Evolutionary conservation across 2,888 invertebrate genomes (phyloP).

Genomic region (Mythimna lalbum): DNA sequence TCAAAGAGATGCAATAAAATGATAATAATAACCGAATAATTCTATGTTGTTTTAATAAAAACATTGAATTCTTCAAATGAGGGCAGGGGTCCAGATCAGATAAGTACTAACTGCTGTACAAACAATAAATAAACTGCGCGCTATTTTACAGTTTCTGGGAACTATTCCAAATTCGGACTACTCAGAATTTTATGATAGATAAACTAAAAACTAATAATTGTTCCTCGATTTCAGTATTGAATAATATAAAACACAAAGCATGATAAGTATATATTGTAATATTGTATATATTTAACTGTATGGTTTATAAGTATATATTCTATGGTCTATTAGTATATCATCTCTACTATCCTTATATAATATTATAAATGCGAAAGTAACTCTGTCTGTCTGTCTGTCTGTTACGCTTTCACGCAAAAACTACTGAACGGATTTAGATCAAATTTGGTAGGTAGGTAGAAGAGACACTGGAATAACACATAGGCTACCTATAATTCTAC

Average conservation of each 20-base stretch:
- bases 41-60: constrained; percentile 7
- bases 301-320: no score
- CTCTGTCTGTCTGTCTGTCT: no score
- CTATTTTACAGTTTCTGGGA: constrained; percentile 24
- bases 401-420: no score
- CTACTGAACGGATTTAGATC: no score
- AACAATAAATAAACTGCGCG: constrained; percentile 31
- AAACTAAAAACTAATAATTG: constrained; percentile 16
- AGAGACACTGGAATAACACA: no score
- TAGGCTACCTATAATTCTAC: no score
- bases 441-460: no score
- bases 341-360: no score
- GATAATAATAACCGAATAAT: constrained; percentile 4
- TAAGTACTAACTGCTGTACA: constrained; percentile 22
- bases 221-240: neutral
- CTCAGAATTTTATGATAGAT: constrained; percentile 7
- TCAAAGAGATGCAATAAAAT: constrained; percentile 13
- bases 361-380: no score
- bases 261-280: no score
- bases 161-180: constrained; percentile 16
- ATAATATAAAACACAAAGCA: neutral
- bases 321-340: no score
- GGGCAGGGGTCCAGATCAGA: constrained; percentile 36
- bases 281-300: no score
- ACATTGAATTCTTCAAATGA: constrained; percentile 4